phyloP scores from a whole-genome alignment of 1,140 invertebrate genomes.

The Drosophila grimshawi region DNA sequence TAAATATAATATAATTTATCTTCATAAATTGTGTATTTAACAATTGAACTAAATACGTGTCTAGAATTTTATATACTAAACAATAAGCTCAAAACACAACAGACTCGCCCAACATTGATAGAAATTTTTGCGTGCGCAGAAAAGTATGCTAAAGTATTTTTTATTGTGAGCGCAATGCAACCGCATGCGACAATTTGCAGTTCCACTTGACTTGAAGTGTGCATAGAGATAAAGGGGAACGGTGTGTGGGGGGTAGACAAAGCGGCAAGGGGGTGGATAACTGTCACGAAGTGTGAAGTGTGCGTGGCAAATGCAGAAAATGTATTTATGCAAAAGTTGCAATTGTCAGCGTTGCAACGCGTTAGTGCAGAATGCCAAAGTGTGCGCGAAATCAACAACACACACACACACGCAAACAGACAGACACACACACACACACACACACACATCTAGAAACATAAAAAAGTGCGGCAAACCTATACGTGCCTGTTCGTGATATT shows the following conservation, averaged over 20 bases:
- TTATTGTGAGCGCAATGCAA: conserved; percentile 19
- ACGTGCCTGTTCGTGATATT: conserved; percentile 10
- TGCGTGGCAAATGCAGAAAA: conserved; percentile 68
- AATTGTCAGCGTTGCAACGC: conserved; percentile 65
- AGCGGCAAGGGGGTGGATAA: neutral
- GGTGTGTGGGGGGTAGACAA: neutral
- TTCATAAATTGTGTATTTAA: too few relatives aligned
- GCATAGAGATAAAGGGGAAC: neutral
- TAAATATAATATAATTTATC: too few relatives aligned
- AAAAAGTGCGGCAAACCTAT: conserved; percentile 11
- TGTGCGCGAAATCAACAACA: conserved; percentile 59
- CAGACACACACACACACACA: neutral
- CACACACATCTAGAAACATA: neutral
- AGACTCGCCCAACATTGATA: conserved; percentile 41
- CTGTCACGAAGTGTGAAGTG: conserved; percentile 31
- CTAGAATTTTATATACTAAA: too few relatives aligned
- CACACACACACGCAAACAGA: conserved; percentile 4
- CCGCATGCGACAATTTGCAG: conserved; percentile 46
- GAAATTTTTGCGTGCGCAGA: conserved; percentile 56
- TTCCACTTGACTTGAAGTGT: conserved; percentile 65
- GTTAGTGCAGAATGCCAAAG: conserved; percentile 64
- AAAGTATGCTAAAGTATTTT: conserved; percentile 65
- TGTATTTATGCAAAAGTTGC: conserved; percentile 83
- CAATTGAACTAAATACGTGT: too few relatives aligned
- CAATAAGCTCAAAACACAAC: neutral